Base-by-base conservation (phyloP, 2,888 invertebrate species). In the Drosophila setosimentum region DNA sequence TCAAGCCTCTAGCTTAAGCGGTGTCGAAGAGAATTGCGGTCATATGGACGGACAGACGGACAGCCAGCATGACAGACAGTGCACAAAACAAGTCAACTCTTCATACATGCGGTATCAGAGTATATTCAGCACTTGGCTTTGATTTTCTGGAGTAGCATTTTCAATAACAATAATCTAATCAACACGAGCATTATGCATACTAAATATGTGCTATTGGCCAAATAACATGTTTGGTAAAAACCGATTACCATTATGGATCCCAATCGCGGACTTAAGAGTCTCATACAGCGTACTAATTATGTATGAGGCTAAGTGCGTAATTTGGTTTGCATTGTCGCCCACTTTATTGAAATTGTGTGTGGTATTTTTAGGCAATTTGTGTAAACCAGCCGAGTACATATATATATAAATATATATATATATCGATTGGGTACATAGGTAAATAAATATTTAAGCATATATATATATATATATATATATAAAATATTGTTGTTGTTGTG, bases 351-450 rank as follows among this genome's bases (percentile, higher is more conserved):
- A 70, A 80, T 76, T 51, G 63, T 76, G 50, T 80, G 80, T 65
- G 45, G 24, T 64, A 69, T 68, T 54, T 81, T 86, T 76, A 48
- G 85, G 85, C 73, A 82, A 89, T 78, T 87, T 84, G 67, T 50
- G 68, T 72, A 75, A 81, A 83, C 82, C 84, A 68, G 70, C 62
- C 33, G 60, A 75, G 37, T 58, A 68, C 42, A 58, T 16, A n/a
- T n/a, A 11, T 21, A 65, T 63, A 59, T 32, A 49, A 29, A 29
- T 30, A 40, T 37, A 61, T 24, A 30, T 21, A 21, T 27, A 27
- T 58, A 50, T 42, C 18, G 33, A 63, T 24, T 32, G 13, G n/a
- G 8, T n/a, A 57, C 60, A 24, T 32, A 24, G 16, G n/a, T 13
- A 35, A 30, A 59, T 51, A n/a, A n/a, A 29, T 40, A 35, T 51